phyloP scores from a whole-genome alignment of 2,113 vertebrate species.

The Dicerorhinus sumatrensis region DNA sequence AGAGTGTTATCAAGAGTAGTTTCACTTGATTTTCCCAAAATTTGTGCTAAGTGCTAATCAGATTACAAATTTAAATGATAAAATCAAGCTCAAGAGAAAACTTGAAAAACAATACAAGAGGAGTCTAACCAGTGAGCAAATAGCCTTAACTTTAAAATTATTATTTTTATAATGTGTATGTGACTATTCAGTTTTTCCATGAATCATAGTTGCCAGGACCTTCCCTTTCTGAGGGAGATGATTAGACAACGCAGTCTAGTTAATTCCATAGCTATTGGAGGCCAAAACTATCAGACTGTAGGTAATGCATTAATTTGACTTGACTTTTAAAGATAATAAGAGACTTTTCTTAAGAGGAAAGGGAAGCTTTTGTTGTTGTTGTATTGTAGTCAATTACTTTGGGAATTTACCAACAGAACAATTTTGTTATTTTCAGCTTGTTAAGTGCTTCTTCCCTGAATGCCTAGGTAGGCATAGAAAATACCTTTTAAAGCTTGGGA shows the following conservation, averaged over 20 bases:
- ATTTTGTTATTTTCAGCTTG: slow-evolving; percentile 38
- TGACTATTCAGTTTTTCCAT: slow-evolving; percentile 59
- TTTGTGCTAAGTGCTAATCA: slow-evolving; percentile 81
- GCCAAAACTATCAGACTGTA: neutral
- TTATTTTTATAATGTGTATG: slow-evolving; percentile 37
- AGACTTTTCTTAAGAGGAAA: neutral
- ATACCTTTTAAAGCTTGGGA: slow-evolving; percentile 30
- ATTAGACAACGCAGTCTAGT: slow-evolving; percentile 44
- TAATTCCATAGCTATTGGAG: slow-evolving; percentile 26
- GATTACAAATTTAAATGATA: slow-evolving; percentile 85
- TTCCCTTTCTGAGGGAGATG: slow-evolving; percentile 52
- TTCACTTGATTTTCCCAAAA: slow-evolving; percentile 76
- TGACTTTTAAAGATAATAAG: neutral
- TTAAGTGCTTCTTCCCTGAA: slow-evolving; percentile 33
- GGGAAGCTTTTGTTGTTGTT: neutral
- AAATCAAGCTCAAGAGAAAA: slow-evolving; percentile 72
- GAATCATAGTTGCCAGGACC: slow-evolving; percentile 40
- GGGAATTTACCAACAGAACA: neutral
- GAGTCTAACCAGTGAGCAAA: slow-evolving; percentile 29
- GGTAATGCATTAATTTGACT: neutral
- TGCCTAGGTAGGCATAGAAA: slow-evolving; percentile 42
- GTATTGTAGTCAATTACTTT: neutral
- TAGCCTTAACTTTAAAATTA: slow-evolving; percentile 18
- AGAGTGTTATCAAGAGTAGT: slow-evolving; percentile 78
- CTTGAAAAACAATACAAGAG: neutral